Conservation (phyloP, 2,888 invertebrate species). For the Agrypnus murinus region DNA sequence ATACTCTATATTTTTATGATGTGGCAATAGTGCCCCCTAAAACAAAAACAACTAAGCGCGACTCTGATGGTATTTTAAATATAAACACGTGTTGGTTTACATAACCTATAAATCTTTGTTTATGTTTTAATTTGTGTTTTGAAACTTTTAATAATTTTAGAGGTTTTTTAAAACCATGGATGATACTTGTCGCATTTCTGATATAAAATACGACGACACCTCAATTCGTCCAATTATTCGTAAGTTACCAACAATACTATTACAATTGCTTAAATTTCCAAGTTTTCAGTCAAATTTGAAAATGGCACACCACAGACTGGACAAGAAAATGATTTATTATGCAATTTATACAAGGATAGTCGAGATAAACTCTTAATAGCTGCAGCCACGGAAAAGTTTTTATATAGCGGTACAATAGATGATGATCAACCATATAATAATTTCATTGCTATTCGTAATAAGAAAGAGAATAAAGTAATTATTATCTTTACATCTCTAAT, state of each 20-base stretch:
- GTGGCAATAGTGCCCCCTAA: too few species aligned
- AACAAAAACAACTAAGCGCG: too few species aligned
- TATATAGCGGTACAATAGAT: slow-evolving; percentile 60
- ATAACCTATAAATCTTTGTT: too few species aligned
- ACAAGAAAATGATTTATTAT: slow-evolving; percentile 57
- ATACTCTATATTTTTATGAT: too few species aligned
- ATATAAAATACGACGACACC: slow-evolving; percentile 19
- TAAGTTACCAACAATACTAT: slow-evolving; percentile 13
- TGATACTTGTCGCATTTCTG: slow-evolving; percentile 18
- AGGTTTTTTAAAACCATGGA: slow-evolving; percentile 7
- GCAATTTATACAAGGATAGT: slow-evolving; percentile 56
- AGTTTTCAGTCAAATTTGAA: slow-evolving; percentile 63
- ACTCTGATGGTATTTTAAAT: too few species aligned
- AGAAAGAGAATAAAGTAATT: slow-evolving; percentile 61
- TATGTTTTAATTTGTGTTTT: too few species aligned
- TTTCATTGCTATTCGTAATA: slow-evolving; percentile 62
- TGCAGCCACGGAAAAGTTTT: slow-evolving; percentile 59
- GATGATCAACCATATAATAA: slow-evolving; percentile 60
- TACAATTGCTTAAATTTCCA: too few species aligned
- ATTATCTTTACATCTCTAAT: too few species aligned
- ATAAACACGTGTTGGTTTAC: too few species aligned
- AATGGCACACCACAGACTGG: slow-evolving; percentile 60
- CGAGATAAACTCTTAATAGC: slow-evolving; percentile 55
- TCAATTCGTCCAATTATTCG: slow-evolving; percentile 26
- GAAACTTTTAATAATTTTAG: not conserved